A percentile compares a stretch with the other conserved stretches of the same genome.
These are phyloP conservation scores for Lycocerus yunnanus DNA, from an alignment of 2,888 invertebrate species.

Conservation along the genomic window DNA sequence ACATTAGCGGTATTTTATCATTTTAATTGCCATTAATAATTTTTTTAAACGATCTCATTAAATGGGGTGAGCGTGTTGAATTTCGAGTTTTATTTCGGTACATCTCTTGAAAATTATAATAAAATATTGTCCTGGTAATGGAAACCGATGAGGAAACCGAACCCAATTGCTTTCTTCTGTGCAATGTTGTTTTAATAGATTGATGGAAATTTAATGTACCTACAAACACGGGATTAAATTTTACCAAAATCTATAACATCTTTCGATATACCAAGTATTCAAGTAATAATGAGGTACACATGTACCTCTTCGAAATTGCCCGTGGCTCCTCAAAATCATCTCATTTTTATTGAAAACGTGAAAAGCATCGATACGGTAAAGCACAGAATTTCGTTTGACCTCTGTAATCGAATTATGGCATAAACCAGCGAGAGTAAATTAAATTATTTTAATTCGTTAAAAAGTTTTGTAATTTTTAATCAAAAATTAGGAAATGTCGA, in stretches of 20 bases:
- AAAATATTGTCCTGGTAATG: not conserved
- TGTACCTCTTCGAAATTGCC: too few species aligned
- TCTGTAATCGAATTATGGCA: not conserved
- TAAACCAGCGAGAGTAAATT: not conserved
- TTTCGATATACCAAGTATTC: not conserved
- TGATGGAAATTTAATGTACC: not conserved
- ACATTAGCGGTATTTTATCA: not conserved
- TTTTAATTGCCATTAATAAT: not conserved
- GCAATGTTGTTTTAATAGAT: not conserved
- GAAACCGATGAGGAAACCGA: not conserved
- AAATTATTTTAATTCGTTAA: not conserved
- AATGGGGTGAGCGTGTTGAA: not conserved
- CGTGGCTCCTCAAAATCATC: too few species aligned
- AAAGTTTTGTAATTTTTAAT: not conserved
- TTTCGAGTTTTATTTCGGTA: not conserved
- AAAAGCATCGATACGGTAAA: not conserved
- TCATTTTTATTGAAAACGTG: not conserved
- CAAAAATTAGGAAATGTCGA: not conserved
- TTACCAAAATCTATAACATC: not conserved
- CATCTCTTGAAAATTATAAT: not conserved
- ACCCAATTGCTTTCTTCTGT: not conserved
- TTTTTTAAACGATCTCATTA: not conserved
- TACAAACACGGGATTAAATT: not conserved
- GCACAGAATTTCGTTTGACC: not conserved
- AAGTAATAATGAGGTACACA: too few species aligned